These are phyloP conservation scores for Paracyclopina nana DNA, from an alignment of 1,140 invertebrate species.

Conservation along the genomic window DNA sequence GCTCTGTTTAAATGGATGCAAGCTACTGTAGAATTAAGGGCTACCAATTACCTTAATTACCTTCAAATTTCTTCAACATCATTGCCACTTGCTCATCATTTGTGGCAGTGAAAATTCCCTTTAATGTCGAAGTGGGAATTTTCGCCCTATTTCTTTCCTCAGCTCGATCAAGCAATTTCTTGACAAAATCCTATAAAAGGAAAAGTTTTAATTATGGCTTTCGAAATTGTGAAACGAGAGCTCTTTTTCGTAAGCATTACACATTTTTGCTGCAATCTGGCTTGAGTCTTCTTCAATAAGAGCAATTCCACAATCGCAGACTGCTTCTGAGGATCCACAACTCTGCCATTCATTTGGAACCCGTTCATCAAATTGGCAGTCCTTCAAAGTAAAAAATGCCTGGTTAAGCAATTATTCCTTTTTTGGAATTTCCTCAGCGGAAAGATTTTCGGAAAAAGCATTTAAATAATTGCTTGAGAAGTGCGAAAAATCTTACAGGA, in stretches of 20 bases:
- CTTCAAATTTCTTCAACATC: conserved; percentile 20
- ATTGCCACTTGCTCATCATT: conserved; percentile 26
- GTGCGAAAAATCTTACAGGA: no score
- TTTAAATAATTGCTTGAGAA: neutral
- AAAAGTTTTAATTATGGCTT: neutral
- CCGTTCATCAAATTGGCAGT: conserved; percentile 24
- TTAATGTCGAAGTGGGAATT: conserved; percentile 25
- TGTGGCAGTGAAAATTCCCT: conserved; percentile 27
- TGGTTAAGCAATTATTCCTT: no score
- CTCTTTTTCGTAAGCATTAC: conserved; percentile 20
- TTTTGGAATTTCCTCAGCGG: no score
- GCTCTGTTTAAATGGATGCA: neutral
- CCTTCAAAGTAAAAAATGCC: conserved; percentile 18
- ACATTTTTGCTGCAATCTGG: conserved; percentile 26
- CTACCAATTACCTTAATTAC: conserved; percentile 20
- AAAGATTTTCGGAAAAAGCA: no score
- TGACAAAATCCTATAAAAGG: conserved; percentile 22
- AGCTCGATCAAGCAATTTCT: conserved; percentile 27
- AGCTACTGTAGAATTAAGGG: neutral
- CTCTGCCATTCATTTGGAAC: conserved; percentile 23
- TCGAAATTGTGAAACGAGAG: neutral
- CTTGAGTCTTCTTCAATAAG: conserved; percentile 29
- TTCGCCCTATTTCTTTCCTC: conserved; percentile 26
- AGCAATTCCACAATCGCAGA: conserved; percentile 28
- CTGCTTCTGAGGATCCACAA: conserved; percentile 28